phyloP scores from a whole-genome alignment of 2,888 invertebrate genomes.

The Aspidiotus destructor region DNA sequence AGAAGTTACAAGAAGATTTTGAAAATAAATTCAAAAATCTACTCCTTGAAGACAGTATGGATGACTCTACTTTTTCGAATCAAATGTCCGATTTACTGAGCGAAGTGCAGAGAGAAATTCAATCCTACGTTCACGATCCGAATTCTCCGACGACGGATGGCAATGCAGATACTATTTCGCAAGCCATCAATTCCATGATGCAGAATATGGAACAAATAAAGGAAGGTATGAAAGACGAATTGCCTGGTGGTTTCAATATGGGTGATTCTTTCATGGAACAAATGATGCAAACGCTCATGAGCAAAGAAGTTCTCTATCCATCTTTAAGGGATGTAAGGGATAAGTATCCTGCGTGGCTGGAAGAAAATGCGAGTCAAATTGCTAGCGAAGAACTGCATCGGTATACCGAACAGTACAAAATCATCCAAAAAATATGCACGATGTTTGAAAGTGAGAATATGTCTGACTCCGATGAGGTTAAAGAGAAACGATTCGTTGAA shows the following conservation, averaged over 20 bases:
- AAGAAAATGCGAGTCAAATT: slow-evolving; percentile 30
- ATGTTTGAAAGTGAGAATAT: slow-evolving; percentile 22
- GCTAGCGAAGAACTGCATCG: slow-evolving; percentile 29
- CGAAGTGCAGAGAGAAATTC: slow-evolving; percentile 7
- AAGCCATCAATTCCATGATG: slow-evolving; percentile 19
- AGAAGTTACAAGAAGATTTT: slow-evolving; percentile 13
- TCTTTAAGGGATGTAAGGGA: slow-evolving; percentile 33
- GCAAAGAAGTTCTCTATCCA: slow-evolving; percentile 34
- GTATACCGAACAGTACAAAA: slow-evolving; percentile 23
- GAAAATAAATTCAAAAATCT: slow-evolving; percentile 25
- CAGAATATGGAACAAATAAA: slow-evolving; percentile 26
- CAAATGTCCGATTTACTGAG: slow-evolving; percentile 21
- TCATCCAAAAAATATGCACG: slow-evolving; percentile 21
- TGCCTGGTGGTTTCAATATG: slow-evolving; percentile 28
- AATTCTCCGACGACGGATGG: not conserved
- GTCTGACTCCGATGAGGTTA: slow-evolving; percentile 32
- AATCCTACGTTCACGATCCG: not conserved
- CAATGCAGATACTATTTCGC: slow-evolving; percentile 12
- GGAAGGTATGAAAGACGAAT: slow-evolving; percentile 13
- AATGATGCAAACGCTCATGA: slow-evolving; percentile 34
- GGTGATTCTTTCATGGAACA: slow-evolving; percentile 34
- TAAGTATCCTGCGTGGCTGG: slow-evolving; percentile 34
- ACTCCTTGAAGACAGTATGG: slow-evolving; percentile 13
- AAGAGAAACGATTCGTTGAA: slow-evolving; percentile 32
- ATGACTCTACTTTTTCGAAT: slow-evolving; percentile 15